Conservation (phyloP, 1,140 invertebrate species). For the Heliconius eleuchia region DNA sequence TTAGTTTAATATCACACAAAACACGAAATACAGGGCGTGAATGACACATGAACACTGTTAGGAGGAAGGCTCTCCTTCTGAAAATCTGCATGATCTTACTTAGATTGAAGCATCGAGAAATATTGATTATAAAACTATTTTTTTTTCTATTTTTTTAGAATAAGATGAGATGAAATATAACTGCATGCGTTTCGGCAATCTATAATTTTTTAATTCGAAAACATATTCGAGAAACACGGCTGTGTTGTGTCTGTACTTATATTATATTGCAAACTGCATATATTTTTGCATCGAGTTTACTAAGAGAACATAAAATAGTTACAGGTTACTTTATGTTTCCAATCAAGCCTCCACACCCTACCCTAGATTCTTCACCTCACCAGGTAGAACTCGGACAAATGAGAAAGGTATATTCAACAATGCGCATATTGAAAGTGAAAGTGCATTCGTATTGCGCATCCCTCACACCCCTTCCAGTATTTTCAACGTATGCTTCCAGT, state of each 20-base stretch:
- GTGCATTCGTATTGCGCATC: background rate
- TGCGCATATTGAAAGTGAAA: slow-evolving; percentile 6
- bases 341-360: background rate
- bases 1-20: no score
- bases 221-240: background rate
- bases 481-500: no score
- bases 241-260: background rate
- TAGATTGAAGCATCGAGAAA: no score
- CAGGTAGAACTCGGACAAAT: background rate
- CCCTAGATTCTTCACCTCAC: background rate
- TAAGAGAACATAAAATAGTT: background rate
- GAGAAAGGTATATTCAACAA: background rate
- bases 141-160: no score
- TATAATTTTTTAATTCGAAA: no score
- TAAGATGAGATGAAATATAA: no score
- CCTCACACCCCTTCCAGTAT: background rate
- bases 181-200: no score
- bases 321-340: background rate
- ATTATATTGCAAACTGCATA: background rate
- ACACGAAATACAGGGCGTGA: no score
- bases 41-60: no score
- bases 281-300: background rate
- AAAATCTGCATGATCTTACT: no score
- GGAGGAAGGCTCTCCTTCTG: no score
- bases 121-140: no score